Conservation (phyloP, 1,140 invertebrate species). For the Campoletis sonorensis region DNA sequence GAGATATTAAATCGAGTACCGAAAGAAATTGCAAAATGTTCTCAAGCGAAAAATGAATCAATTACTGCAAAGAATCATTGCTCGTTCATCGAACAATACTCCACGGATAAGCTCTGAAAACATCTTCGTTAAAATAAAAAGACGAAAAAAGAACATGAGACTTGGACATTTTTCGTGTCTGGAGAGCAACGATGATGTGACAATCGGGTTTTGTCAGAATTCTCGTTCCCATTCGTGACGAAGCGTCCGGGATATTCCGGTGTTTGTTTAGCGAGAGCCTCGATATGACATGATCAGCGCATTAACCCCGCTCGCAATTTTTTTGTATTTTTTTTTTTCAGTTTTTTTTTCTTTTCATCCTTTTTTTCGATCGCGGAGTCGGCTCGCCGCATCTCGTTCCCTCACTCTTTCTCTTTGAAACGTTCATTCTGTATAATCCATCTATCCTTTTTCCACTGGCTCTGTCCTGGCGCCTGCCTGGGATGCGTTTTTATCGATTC, state of each 20-base stretch:
- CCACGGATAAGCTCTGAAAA: too few species aligned
- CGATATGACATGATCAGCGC: conserved; percentile 75
- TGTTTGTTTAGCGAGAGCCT: conserved; percentile 71
- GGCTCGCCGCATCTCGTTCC: conserved; percentile 8
- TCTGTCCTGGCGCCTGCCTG: conserved; percentile 75
- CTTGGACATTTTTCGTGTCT: neutral
- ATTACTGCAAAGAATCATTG: too few species aligned
- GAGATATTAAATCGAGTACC: too few species aligned
- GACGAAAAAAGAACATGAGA: neutral
- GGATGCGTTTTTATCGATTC: conserved; percentile 78
- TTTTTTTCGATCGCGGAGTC: conserved; percentile 67
- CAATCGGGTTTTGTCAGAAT: conserved; percentile 2
- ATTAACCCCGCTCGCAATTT: conserved; percentile 74
- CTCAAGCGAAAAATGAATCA: too few species aligned
- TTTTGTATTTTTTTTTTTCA: too few species aligned
- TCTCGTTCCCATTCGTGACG: conserved; percentile 14
- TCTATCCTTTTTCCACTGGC: conserved; percentile 56
- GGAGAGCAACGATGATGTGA: neutral
- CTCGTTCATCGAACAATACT: too few species aligned
- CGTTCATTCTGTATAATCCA: conserved; percentile 37
- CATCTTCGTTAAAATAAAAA: neutral
- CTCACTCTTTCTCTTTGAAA: conserved; percentile 12
- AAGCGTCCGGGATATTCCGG: conserved; percentile 29
- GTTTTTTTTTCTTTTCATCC: conserved; percentile 74
- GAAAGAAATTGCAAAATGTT: too few species aligned